phyloP scores from a whole-genome alignment of 1,140 invertebrate species.

The Drosophila suzukii region DNA sequence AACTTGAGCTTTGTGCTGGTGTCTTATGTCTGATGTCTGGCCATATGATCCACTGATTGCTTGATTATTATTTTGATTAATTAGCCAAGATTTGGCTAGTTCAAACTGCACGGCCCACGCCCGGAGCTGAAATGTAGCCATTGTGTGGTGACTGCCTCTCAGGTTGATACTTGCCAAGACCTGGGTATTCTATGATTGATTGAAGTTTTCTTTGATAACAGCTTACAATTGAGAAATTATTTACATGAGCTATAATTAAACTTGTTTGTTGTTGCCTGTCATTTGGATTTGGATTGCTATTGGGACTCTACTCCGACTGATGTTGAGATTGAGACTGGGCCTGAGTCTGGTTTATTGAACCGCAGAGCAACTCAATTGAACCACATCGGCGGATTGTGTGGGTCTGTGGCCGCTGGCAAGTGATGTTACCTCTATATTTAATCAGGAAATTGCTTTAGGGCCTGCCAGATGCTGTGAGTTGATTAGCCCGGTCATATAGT shows the following conservation, averaged over 20 bases:
- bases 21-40: constrained; percentile 56
- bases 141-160: constrained; percentile 60
- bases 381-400: constrained; percentile 49
- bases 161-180: constrained; percentile 62
- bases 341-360: constrained; percentile 74
- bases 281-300: constrained; percentile 55
- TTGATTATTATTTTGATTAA: constrained; percentile 84
- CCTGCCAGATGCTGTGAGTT: constrained; percentile 66
- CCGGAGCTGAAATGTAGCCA: constrained; percentile 50
- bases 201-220: constrained; percentile 81
- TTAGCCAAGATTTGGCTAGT: constrained; percentile 82
- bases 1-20: constrained; percentile 44
- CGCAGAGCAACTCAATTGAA: constrained; percentile 56
- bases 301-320: constrained; percentile 3
- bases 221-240: constrained; percentile 83
- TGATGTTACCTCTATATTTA: constrained; percentile 71
- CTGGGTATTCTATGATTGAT: constrained; percentile 76
- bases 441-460: constrained; percentile 75
- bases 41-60: constrained; percentile 80
- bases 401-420: constrained; percentile 55
- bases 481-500: constrained; percentile 66
- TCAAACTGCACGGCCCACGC: constrained; percentile 80
- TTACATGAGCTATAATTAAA: constrained; percentile 83
- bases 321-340: constrained; percentile 11
- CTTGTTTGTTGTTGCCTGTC: constrained; percentile 80